Evolutionary conservation across 2,888 invertebrate genomes (phyloP), one percentile per base, ranked within the genome.

Genomic region (Strigamia maritima): DNA sequence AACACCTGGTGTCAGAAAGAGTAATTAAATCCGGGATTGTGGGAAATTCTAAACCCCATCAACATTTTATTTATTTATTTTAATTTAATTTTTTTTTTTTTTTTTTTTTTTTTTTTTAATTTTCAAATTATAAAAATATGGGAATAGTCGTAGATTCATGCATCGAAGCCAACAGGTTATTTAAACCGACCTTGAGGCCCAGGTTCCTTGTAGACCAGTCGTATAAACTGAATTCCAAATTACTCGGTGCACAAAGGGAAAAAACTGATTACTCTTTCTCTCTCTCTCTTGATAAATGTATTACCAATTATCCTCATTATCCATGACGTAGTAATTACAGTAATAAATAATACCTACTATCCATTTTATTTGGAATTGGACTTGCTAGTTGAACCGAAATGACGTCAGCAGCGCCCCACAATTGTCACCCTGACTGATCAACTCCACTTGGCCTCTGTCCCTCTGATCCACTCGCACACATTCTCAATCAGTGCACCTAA

Each of bases 151-250:
- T 22, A 65, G 22, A 65, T 22, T n/a, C 60, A 65, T 65, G 60
- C 19, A 22, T 22, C 14, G 24, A 70, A 26, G 14, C 70, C 70
- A 70, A 70, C 70, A 26, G 70, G 70, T 70, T 70, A 70, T 70
- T 70, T 70, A 70, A 70, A 70, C 8, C 70, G 70, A 70, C 70
- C 70, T 70, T 70, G 70, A 70, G 70, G 70, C 70, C 12, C 19
- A 28, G 24, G 70, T 70, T 70, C 70, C 70, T 70, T 70, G 70
- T 70, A 70, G 70, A 70, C 70, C 70, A 70, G 70, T 70, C 70
- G 70, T 70, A 70, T 70, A 70, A 70, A 70, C 70, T 70, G 70
- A 70, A 70, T 70, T 70, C 70, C 26, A 70, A 70, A 70, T 70
- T 70, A 28, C 26, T 70, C 70, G 28, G 28, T 70, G 70, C 70